Evolutionary conservation across 2,888 invertebrate species (phyloP), one percentile per base, ranked within the genome.

Genomic region (Orgyia antiqua): DNA sequence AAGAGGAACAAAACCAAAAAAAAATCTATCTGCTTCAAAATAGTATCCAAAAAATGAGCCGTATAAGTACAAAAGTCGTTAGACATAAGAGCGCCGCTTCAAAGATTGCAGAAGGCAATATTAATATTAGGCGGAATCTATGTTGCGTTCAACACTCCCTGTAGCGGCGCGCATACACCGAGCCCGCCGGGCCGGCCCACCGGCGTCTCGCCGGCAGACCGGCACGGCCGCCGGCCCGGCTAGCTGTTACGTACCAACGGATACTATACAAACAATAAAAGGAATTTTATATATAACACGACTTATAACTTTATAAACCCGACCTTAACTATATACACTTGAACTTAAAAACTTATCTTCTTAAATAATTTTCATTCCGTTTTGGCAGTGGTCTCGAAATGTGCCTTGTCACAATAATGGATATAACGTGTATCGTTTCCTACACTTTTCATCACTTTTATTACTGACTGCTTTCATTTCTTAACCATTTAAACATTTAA

Each of bases 381-480:
- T 68, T 82, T 80, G 87, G 86, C 87, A 83, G 80, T 84, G 83
- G 64, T 86, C 79, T 86, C 79, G 87, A 87, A 82, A 87, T 87
- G 87, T 87, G 87, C 87, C 87, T 87, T 86, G 87, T 82, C 74
- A 74, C 72, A 71, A 68, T 66, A 57, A 42, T 42, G 33, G 32
- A 39, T 42, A 35, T 30, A 37, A 33, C 38, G 72, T 66, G 75
- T 68, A 60, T 61, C 58, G 54, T 57, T 52, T 57, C 51, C 46
- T 48, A 51, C 45, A 49, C 45, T 56, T 45, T 44, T 61, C 54
- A 48, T 51, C 63, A 67, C 63, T 65, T 66, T 69, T 66, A 62
- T 68, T 79, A 72, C 64, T 62, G 67, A 72, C 58, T 70, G 84
- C 84, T 84, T 80, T 77, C 74, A 69, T 73, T 70, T 64, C 80